Evolutionary conservation across 2,113 vertebrate species (phyloP), one percentile per base, ranked within the genome.

Genomic region (Madoqua kirkii): DNA sequence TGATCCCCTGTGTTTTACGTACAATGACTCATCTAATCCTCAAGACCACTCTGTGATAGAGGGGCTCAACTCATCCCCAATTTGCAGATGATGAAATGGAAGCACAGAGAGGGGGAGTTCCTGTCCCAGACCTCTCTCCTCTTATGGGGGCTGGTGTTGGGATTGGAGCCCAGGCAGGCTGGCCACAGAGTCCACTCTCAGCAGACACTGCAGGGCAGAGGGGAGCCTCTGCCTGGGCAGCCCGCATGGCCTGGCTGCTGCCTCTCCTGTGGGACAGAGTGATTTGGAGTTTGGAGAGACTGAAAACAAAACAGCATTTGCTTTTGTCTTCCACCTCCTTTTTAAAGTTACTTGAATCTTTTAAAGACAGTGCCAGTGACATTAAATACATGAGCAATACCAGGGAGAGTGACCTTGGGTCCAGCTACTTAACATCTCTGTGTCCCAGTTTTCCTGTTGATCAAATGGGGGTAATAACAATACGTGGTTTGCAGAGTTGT

Each of bases 21-120:
- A 25, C 27, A 6, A 15, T 43, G 43, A 15, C 36, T 54, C n/a
- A 7, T 36, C 45, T 82, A 15, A 29, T 67, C 59, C 31, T 48
- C 16, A 23, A 0, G 5, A 43, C 29, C 1, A n/a, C 40, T 19
- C 36, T 1, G 15, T 62, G n/a, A 29, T 7, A 13, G 1, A n/a
- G 10, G 45, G 43, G 25, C 50, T 74, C 11, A 50, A 25, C 50
- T 76, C 40, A 62, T 27, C 15, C 64, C 40, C 57, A 33, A 10
- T 67, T 79, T 48, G 5, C 33, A 14, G 57, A 50, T 27, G 40
- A 67, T 57, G 50, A 57, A 33, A 67, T 7, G 1, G 6, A 76
- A 23, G 48, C 59, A 10, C 45, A 57, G 76, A 57, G 57, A 25
- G 19, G 11, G 11, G 11, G 21, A n/a, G 57, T 29, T 59, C 43